Base-by-base conservation (phyloP, 2,113 vertebrate species). In the Epinephelus moara region DNA sequence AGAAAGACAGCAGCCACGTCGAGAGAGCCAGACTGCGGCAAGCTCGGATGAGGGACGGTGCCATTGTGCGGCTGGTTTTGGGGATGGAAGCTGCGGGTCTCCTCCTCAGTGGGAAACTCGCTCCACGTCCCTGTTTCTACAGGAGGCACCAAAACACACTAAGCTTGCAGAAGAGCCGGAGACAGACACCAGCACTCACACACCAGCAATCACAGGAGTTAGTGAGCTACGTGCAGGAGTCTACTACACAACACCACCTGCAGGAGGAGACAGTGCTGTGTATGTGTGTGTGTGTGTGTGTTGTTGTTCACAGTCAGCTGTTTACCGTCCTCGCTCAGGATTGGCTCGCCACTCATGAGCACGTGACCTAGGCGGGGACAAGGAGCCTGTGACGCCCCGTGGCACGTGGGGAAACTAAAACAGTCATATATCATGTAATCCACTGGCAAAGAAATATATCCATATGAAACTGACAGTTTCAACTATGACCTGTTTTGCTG, bases 21-120 rank as follows among this genome's bases (percentile, higher is more conserved):
- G 97, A 98, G 93, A 99, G 96, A 76, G 97, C 97, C 93, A 99
- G 96, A 92, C 97, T 98, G 96, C 97, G 97, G 97, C 98, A 99
- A 71, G 97, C 96, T 88, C 95, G 96, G 91, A 96, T 95, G 90
- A 98, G 95, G 74, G 96, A 98, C 96, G 94, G 86, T 80, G 97
- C 96, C 98, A 98, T 98, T 86, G 85, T 91, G 87, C 70, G 88
- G 75, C 75, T 47, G 78, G 57, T 63, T 56, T 5, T 60, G 33
- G 37, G 71, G 69, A 52, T 60, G 67, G 70, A 80, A 6, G n/a
- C 21, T 71, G n/a, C 37, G 5, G 53, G 74, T 60, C 64, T 83
- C 70, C 66, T 73, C 59, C 64, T 82, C 75, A 59, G 13, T 21
- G 37, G 23, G 18, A 56, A 66, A 30, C 68, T 56, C 59, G 78